Percentiles rank a stretch among this genome's conserved stretches.
These are phyloP conservation scores for Sakesphorus luctuosus DNA, from an alignment of 2,113 vertebrate species.

Conservation along the genomic window DNA sequence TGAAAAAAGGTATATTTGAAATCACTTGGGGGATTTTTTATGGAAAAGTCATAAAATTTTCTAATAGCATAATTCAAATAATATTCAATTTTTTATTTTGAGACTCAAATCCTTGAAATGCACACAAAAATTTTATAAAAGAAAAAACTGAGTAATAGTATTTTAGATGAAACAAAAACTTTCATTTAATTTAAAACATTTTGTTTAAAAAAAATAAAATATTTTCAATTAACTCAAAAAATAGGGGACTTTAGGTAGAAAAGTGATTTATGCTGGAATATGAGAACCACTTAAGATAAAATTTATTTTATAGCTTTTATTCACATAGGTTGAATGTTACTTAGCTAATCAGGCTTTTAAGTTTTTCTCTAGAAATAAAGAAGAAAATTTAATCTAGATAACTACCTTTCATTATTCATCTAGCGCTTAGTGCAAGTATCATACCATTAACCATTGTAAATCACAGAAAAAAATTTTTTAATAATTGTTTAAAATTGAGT, in stretches of 20 bases:
- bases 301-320: not conserved
- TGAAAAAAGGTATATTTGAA: not conserved
- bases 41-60: not conserved
- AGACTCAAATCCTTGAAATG: not conserved
- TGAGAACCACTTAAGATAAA: not conserved
- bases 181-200: not conserved
- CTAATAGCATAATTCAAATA: not conserved
- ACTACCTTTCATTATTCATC: not conserved
- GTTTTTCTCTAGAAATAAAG: not conserved
- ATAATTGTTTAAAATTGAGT: not conserved
- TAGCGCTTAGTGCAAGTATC: not conserved
- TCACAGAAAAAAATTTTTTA: not conserved
- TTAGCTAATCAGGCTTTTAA: not conserved
- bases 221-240: not conserved
- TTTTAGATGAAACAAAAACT: not conserved
- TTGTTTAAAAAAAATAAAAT: not conserved
- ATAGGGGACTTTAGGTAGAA: not conserved
- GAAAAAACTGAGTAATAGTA: not conserved
- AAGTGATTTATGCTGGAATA: not conserved
- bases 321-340: not conserved
- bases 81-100: not conserved
- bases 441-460: not conserved
- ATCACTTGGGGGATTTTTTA: not conserved
- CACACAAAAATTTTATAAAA: not conserved
- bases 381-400: not conserved